Evolutionary conservation across 1,140 invertebrate species (phyloP).

Genomic region (Calycopis cecrops): DNA sequence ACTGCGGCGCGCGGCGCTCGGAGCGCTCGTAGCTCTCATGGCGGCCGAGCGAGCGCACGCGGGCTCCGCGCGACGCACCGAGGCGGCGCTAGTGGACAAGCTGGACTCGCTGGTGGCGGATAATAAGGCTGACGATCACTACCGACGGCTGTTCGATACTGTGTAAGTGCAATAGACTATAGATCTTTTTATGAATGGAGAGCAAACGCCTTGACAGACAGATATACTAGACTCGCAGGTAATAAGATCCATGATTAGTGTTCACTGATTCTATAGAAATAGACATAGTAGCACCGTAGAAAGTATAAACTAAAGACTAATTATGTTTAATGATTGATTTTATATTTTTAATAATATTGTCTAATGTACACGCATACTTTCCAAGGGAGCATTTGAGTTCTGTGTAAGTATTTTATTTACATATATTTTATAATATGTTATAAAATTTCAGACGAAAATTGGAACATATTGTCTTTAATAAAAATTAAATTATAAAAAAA

Average conservation of each 20-base stretch:
- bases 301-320: no score
- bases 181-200: no score
- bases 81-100: conserved; percentile 95
- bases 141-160: conserved; percentile 92
- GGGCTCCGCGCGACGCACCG: conserved; percentile 91
- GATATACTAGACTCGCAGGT: no score
- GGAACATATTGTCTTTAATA: no score
- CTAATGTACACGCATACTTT: conserved; percentile 49
- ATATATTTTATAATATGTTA: no score
- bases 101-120: conserved; percentile 93
- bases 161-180: conserved; percentile 82
- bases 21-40: conserved; percentile 98
- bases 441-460: no score
- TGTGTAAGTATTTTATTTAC: conserved; percentile 61
- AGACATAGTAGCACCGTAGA: no score
- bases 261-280: no score
- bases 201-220: no score
- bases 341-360: background rate
- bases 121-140: conserved; percentile 95
- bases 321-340: background rate
- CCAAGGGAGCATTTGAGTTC: conserved; percentile 92
- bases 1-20: conserved; percentile 92
- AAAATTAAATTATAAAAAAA: no score
- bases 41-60: conserved; percentile 90
- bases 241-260: no score